These are phyloP conservation scores for Cherax quadricarinatus DNA, from an alignment of 1,140 invertebrate species.

Conservation along the genomic window DNA sequence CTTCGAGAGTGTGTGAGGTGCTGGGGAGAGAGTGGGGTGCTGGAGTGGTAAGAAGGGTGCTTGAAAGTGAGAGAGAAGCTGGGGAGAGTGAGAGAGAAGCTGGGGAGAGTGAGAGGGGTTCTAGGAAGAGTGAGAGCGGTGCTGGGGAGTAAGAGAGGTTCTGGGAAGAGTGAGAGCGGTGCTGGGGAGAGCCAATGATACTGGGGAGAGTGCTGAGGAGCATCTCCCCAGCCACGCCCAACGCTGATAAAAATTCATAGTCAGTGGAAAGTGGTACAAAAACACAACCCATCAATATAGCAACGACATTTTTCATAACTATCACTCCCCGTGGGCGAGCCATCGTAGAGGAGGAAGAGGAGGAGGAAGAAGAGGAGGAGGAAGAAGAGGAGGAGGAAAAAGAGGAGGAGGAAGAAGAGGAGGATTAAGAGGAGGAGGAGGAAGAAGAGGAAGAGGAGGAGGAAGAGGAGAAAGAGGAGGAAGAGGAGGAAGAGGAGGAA, in stretches of 20 bases:
- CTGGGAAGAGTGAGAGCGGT: too few relatives aligned
- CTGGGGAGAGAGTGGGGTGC: too few relatives aligned
- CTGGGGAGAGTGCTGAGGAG: too few relatives aligned
- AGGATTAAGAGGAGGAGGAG: too few relatives aligned
- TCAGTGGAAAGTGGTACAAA: constrained; percentile 51
- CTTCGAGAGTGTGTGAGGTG: too few relatives aligned
- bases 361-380: neutral
- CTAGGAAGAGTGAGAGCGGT: too few relatives aligned
- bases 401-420: neutral
- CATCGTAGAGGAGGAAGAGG: constrained; percentile 15
- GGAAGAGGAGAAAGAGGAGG: neutral
- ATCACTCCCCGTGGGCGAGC: constrained; percentile 57
- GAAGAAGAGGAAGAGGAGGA: neutral
- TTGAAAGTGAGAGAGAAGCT: too few relatives aligned
- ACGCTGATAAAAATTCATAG: constrained; percentile 66
- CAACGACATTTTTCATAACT: constrained; percentile 66
- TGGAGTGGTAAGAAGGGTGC: too few relatives aligned
- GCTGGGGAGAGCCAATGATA: too few relatives aligned
- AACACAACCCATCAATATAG: constrained; percentile 63
- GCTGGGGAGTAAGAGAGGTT: neutral
- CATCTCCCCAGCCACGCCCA: neutral
- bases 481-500: neutral
- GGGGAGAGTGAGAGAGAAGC: too few relatives aligned
- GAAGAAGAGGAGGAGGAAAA: neutral
- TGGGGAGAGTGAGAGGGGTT: too few relatives aligned